Base-by-base conservation (phyloP, 2,797 vertebrate species). In the Smutsia temminckii region DNA sequence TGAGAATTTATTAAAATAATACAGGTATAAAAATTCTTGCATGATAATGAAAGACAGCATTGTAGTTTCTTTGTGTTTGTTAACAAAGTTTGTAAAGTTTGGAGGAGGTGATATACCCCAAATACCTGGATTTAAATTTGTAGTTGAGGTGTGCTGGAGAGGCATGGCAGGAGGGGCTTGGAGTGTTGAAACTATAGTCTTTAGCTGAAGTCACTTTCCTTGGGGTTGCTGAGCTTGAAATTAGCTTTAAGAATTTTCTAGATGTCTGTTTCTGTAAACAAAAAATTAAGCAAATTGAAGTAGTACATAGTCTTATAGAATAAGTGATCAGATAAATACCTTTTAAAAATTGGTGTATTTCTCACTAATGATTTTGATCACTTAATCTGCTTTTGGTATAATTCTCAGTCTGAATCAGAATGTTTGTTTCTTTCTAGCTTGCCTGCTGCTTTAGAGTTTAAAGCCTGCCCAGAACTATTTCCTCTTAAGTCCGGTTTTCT, bases 1-100 rank as follows among this genome's bases (percentile, higher is more conserved):
- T 99, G 97, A 96, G 98, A 90, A 86, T 89, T 89, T 88, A 51
- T 86, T 63, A 40, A 49, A 93, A 57, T 72, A 57, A 49, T n/a
- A 88, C 46, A 85, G 68, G 5, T 32, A 20, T 89, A 23, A 81
- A 93, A 92, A 32, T 74, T 21, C 6, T 64, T 63, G 23, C 16
- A 2, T 51, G 27, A 32, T 80, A 85, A 85, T 51, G 20, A 66
- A 91, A 86, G 90, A 72, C 29, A 53, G 9, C 7, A 37, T 71
- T 93, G 53, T 11, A 61, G 64, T 91, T 84, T 93, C 7, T 83
- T 79, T 8, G 14, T 81, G 37, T 75, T 92, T 86, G 7, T 95
- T 85, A n/a, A 29, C 18, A 16, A 7, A 4, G 21, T 69, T 49
- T 34, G 37, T 46, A 49, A 61, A 37, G 34, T 53, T 29, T 57